Conservation (phyloP, 2,113 vertebrate genomes). For the Oxyruncus cristatus region DNA sequence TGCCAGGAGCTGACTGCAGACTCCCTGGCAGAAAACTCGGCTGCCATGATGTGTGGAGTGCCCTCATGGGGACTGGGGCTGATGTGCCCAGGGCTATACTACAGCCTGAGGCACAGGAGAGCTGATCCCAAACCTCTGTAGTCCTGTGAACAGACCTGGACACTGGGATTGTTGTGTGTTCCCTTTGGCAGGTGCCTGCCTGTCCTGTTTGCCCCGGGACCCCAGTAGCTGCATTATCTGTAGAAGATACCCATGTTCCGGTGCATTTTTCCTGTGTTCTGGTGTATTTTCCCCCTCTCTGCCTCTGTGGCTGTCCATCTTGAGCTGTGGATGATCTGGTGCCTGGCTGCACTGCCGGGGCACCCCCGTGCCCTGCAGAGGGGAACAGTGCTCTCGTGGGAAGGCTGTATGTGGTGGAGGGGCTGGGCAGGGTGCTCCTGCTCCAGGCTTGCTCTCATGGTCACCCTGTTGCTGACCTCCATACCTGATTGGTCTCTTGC, state of each 20-base stretch:
- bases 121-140: background rate
- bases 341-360: background rate
- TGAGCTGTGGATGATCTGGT: accelerated
- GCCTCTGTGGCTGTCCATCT: background rate
- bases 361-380: background rate
- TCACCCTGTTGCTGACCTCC: background rate
- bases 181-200: background rate
- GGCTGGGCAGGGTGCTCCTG: background rate
- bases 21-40: accelerated
- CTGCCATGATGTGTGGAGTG: accelerated
- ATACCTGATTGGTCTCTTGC: background rate
- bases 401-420: accelerated
- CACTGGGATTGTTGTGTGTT: accelerated
- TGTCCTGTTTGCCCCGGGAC: background rate
- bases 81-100: background rate
- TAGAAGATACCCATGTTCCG: background rate
- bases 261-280: background rate
- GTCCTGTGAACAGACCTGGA: background rate
- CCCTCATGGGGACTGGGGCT: background rate
- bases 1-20: background rate
- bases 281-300: background rate
- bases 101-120: background rate
- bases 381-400: background rate
- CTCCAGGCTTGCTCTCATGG: background rate
- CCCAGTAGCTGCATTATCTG: background rate